Evolutionary conservation across 2,113 vertebrate genomes (phyloP), one percentile per base, ranked within the genome.

Genomic region (Agelaius phoeniceus): DNA sequence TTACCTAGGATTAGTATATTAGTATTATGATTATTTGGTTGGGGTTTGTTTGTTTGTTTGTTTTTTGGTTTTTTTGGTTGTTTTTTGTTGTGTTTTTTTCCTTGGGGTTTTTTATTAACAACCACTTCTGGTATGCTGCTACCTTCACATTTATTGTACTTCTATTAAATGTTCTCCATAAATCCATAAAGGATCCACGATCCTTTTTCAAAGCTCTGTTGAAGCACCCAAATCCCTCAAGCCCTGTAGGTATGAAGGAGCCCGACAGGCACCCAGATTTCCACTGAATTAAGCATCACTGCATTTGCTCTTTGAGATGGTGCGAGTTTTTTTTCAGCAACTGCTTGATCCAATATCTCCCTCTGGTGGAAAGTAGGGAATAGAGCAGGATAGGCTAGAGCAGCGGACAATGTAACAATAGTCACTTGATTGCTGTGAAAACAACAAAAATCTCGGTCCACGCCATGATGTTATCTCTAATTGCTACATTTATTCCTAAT

Each of bases 331-430:
- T n/a, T 52, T 33, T 7, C 62, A 66, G 37, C 9, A 51, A 24
- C 74, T 86, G 66, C 51, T 76, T 77, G 82, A 89, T 96, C 78
- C 87, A 96, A 97, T 63, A 90, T 55, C 93, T 69, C 96, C 94
- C 95, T 96, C 97, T 97, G 52, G 84, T 94, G 97, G 97, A 66
- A 37, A 44, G 28, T 0, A 15, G 14, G 27, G 35, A 76, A 44
- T 23, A 57, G n/a, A 68, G 57, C 96, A 75, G 59, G 24, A 59
- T 10, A 81, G 83, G 84, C 59, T 6, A 39, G 44, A 68, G 33
- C 41, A 4, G 13, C 14, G 1, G 19, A 33, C 30, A 37, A 33
- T 3, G 1, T 4, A 20, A 61, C 2, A 10, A 13, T 21, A 49
- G 43, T 15, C n/a, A 19, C 21, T 81, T 51, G 57, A 30, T n/a